phyloP scores from a whole-genome alignment of 2,888 invertebrate species.

The Subacronicta megacephala region DNA sequence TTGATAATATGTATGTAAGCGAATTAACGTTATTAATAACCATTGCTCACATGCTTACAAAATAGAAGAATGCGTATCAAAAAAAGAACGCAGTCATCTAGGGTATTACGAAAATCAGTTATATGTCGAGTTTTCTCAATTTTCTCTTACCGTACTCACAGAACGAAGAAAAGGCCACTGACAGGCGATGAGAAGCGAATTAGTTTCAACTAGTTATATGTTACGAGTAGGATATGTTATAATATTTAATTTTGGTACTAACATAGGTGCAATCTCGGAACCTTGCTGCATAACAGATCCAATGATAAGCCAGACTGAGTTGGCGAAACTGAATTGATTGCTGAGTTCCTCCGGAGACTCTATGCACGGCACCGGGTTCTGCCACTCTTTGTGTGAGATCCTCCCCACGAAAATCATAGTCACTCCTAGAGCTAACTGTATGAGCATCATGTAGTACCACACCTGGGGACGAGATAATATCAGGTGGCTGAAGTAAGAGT shows the following conservation, averaged over 20 bases:
- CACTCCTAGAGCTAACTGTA: slow-evolving; percentile 94
- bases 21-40: no score
- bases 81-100: slow-evolving; percentile 4
- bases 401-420: slow-evolving; percentile 95
- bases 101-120: neutral
- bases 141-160: neutral
- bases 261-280: slow-evolving; percentile 96
- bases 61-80: neutral
- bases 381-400: slow-evolving; percentile 96
- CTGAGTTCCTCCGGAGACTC: slow-evolving; percentile 94
- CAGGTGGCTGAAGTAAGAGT: neutral
- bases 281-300: slow-evolving; percentile 97
- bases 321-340: slow-evolving; percentile 95
- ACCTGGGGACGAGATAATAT: slow-evolving; percentile 84
- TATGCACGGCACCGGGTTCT: slow-evolving; percentile 95
- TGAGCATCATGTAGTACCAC: slow-evolving; percentile 95
- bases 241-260: slow-evolving; percentile 46
- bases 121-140: neutral
- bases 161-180: neutral
- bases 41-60: no score
- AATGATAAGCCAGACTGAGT: slow-evolving; percentile 96
- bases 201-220: no score
- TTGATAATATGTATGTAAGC: neutral
- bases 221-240: no score
- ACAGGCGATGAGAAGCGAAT: neutral